phyloP scores from a whole-genome alignment of 2,113 vertebrate species.

The Oceanites oceanicus region DNA sequence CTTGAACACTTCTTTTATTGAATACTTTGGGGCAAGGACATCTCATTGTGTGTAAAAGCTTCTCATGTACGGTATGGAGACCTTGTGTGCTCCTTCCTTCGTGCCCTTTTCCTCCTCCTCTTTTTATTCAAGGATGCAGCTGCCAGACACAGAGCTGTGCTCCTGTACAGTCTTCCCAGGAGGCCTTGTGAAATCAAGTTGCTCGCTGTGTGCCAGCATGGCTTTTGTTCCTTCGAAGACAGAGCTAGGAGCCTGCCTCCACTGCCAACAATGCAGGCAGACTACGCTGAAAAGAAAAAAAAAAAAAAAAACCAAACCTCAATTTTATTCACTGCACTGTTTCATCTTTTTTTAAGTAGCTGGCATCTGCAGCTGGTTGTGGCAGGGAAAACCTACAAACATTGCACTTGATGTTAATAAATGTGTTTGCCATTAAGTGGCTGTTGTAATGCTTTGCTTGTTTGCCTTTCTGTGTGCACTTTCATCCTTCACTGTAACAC shows the following conservation, averaged over 20 bases:
- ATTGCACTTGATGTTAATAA: slow-evolving; percentile 64
- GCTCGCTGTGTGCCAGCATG: slow-evolving; percentile 60
- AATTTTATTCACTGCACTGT: slow-evolving; percentile 41
- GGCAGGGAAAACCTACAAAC: slow-evolving; percentile 57
- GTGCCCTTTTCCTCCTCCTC: slow-evolving; percentile 64
- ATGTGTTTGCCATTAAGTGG: slow-evolving; percentile 70
- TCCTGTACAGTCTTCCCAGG: slow-evolving; percentile 57
- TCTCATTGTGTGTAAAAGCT: slow-evolving; percentile 69
- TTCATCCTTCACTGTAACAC: slow-evolving; percentile 70
- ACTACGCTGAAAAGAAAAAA: not conserved
- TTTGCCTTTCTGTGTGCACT: slow-evolving; percentile 68
- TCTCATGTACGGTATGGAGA: slow-evolving; percentile 66
- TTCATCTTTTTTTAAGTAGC: slow-evolving; percentile 61
- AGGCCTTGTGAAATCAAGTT: slow-evolving; percentile 67
- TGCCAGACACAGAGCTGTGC: slow-evolving; percentile 70
- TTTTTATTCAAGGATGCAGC: slow-evolving; percentile 74
- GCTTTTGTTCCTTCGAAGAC: slow-evolving; percentile 58
- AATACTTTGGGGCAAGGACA: slow-evolving; percentile 63
- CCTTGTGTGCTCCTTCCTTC: slow-evolving; percentile 70
- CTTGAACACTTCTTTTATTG: slow-evolving; percentile 38
- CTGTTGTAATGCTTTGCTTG: slow-evolving; percentile 65
- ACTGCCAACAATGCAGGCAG: slow-evolving; percentile 42
- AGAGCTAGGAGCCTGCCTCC: slow-evolving; percentile 30
- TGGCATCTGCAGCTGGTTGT: slow-evolving; percentile 49
- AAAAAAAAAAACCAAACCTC: not conserved